Evolutionary conservation across 2,113 vertebrate genomes (phyloP).

Genomic region (Oplegnathus fasciatus): DNA sequence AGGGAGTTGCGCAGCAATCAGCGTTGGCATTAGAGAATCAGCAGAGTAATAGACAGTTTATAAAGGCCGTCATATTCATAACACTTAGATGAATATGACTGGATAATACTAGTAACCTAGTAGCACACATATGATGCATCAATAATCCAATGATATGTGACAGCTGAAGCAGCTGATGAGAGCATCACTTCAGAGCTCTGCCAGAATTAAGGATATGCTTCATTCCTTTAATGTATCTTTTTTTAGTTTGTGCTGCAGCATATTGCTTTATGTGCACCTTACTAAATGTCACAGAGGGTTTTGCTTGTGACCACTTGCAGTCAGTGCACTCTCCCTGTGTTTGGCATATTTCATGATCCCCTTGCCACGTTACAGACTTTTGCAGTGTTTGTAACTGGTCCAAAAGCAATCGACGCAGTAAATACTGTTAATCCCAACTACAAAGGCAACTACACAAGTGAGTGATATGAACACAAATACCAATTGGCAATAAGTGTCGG

Average conservation of each 20-base stretch:
- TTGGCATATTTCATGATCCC: background rate
- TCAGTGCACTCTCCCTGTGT: background rate
- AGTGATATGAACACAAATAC: no score
- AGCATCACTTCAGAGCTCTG: background rate
- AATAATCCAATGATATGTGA: background rate
- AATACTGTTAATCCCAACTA: background rate
- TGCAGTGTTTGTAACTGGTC: background rate
- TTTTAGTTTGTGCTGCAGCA: background rate
- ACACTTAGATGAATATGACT: background rate
- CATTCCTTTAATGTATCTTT: background rate
- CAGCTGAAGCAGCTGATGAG: background rate
- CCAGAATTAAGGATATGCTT: background rate
- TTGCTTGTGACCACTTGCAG: background rate
- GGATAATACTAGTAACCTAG: background rate
- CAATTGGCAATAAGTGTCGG: background rate
- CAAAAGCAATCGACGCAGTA: background rate
- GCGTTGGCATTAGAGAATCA: background rate
- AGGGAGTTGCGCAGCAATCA: background rate
- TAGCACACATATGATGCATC: background rate
- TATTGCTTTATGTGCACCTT: background rate
- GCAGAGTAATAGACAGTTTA: background rate
- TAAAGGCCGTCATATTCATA: background rate
- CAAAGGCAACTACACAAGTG: background rate
- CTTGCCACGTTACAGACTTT: slow-evolving; percentile 4
- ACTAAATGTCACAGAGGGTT: background rate